Percentiles rank a stretch among this genome's conserved stretches.
phyloP scores from a whole-genome alignment of 2,888 invertebrate species.

The Danaus chrysippus region DNA sequence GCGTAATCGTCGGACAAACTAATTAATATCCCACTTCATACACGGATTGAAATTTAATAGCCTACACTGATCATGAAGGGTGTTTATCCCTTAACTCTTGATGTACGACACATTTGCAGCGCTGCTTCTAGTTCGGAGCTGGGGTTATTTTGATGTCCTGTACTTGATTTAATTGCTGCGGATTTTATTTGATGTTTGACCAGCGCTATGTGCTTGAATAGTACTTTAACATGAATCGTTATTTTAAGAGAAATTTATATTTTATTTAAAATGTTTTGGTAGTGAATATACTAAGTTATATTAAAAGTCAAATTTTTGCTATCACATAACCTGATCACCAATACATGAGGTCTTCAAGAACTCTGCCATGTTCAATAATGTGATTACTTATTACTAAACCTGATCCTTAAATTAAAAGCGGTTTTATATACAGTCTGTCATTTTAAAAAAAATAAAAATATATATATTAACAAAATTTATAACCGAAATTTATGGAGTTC shows the following conservation, averaged over 20 bases:
- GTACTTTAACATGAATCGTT: no score
- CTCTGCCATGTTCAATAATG: conserved; percentile 57
- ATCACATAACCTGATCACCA: conserved; percentile 15
- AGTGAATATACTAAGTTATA: conserved; percentile 9
- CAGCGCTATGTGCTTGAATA: no score
- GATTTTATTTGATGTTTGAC: neutral
- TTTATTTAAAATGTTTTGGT: no score
- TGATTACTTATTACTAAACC: conserved; percentile 55
- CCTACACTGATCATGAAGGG: conserved; percentile 44
- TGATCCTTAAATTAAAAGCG: conserved; percentile 38
- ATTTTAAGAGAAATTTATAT: no score
- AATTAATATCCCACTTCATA: conserved; percentile 62
- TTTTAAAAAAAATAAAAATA: neutral
- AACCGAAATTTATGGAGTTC: no score
- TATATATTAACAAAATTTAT: neutral
- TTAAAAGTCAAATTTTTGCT: conserved; percentile 15
- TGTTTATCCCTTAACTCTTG: conserved; percentile 31
- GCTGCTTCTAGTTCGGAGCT: neutral
- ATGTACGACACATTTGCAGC: conserved; percentile 15
- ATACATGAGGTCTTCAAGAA: conserved; percentile 38
- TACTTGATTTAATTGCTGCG: neutral
- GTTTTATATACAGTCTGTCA: conserved; percentile 5
- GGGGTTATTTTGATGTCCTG: neutral
- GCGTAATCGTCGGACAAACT: conserved; percentile 59
- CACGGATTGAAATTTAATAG: conserved; percentile 65